Base-by-base conservation (phyloP, 2,888 invertebrate species). In the Ctena decussata region DNA sequence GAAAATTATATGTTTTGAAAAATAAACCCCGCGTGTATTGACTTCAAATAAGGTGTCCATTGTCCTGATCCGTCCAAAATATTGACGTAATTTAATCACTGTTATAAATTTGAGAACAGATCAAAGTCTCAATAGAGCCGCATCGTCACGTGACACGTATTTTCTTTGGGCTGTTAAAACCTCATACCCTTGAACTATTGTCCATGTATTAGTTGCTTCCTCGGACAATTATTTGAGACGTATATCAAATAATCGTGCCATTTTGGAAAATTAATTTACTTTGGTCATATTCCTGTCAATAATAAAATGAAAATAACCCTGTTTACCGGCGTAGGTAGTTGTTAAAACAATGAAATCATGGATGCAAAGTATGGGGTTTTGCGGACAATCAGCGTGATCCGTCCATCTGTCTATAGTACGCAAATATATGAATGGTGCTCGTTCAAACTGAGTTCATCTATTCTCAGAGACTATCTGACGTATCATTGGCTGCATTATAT, bases 1-100 rank as follows among this genome's bases (percentile, higher is more conserved):
- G 65, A 65, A 65, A 65, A 65, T 65, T 65, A 65, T 65, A 65
- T 65, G 65, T 65, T 65, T 57, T 65, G 18, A n/a, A 65, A 65
- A 65, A 32, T 65, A 65, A 60, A 30, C 60, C 27, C 35, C 8
- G 2, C 1, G 32, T 30, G 65, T 65, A 65, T 65, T 65, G 65
- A 65, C 12, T 35, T 65, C 65, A 35, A 65, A 65, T 35, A 65
- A 30, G 1, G 65, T 65, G 35, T 35, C 35, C 30, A 65, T 65
- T 65, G 65, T 65, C 12, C 35, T 8, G 65, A 30, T 65, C 8
- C 21, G 32, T 65, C 35, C 65, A 65, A 65, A 65, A 65, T 65
- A 65, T 65, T 65, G 65, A 65, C 65, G 65, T 65, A 65, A 65
- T 65, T 65, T 65, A 65, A 35, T 35, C 65, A 65, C 24, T 65